Conservation (phyloP, 2,113 vertebrate genomes). For the Nycticryphes semicollaris region DNA sequence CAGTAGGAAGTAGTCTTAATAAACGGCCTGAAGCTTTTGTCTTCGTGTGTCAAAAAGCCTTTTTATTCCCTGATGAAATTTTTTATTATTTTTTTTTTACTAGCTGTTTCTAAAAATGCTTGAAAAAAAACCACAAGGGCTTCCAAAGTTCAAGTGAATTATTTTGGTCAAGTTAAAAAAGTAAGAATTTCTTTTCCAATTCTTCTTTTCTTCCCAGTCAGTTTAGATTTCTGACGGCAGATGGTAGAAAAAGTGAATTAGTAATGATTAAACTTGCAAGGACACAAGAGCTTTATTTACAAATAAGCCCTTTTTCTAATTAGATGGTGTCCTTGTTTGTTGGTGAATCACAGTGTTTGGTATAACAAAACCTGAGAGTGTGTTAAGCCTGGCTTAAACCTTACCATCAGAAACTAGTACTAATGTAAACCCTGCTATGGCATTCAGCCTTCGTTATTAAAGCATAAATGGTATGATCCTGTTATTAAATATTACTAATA, state of each 20-base stretch:
- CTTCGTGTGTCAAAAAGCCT: constrained; percentile 70
- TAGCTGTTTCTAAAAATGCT: constrained; percentile 54
- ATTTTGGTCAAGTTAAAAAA: background rate
- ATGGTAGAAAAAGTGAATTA: background rate
- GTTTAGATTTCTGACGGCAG: background rate
- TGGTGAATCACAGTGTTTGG: background rate
- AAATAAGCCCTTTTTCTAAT: background rate
- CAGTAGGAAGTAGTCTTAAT: constrained; percentile 78
- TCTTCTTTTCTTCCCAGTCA: background rate
- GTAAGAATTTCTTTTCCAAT: background rate
- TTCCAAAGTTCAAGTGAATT: constrained; percentile 14
- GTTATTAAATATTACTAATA: constrained; percentile 67
- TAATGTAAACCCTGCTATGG: background rate
- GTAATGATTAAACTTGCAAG: background rate
- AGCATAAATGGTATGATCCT: constrained; percentile 38
- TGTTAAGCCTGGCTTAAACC: background rate
- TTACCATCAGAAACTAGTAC: background rate
- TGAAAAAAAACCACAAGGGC: constrained; percentile 2
- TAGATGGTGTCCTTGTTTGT: background rate
- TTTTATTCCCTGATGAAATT: constrained; percentile 53
- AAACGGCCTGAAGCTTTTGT: constrained; percentile 75
- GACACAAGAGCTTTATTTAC: background rate
- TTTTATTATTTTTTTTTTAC: background rate
- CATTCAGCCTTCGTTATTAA: constrained; percentile 21
- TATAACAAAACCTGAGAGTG: background rate